Evolutionary conservation across 2,888 invertebrate genomes (phyloP).

Genomic region (Caenorhabditis sp.): DNA sequence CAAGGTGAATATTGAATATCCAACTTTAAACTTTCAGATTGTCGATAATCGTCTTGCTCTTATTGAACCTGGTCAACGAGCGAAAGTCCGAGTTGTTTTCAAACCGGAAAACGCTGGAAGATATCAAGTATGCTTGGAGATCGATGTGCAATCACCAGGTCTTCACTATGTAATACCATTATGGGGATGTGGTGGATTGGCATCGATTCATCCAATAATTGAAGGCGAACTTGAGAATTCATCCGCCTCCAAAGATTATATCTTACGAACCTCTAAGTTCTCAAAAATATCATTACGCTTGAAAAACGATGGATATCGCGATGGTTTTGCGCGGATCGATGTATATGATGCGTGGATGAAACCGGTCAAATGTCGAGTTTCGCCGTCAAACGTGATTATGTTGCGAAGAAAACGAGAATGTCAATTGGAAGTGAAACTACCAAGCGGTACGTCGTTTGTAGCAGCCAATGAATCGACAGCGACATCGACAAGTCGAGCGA

Average conservation of each 20-base stretch:
- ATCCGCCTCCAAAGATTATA: not conserved
- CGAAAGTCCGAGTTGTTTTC: not conserved
- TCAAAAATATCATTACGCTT: conserved; percentile 1
- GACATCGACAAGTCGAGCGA: not conserved
- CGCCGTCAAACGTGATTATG: not conserved
- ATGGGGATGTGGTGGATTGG: conserved; percentile 6
- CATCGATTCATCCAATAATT: not conserved
- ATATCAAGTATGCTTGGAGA: conserved; percentile 2
- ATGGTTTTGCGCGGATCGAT: not conserved
- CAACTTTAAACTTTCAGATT: not conserved
- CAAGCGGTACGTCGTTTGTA: not conserved
- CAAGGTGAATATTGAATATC: not conserved
- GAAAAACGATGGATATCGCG: not conserved
- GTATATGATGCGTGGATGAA: conserved; percentile 4
- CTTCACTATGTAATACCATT: conserved; percentile 2
- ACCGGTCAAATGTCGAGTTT: not conserved
- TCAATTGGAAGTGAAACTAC: not conserved
- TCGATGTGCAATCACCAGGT: not conserved
- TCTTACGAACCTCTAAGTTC: not conserved
- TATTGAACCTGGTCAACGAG: not conserved
- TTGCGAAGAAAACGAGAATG: conserved; percentile 1
- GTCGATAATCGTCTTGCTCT: not conserved
- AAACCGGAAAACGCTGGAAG: conserved; percentile 3
- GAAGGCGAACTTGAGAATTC: not conserved
- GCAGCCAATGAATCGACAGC: not conserved